A percentile compares a stretch with the other conserved stretches of the same genome.
Conservation (phyloP, 2,797 vertebrate species). For the Peromyscus eremicus region DNA sequence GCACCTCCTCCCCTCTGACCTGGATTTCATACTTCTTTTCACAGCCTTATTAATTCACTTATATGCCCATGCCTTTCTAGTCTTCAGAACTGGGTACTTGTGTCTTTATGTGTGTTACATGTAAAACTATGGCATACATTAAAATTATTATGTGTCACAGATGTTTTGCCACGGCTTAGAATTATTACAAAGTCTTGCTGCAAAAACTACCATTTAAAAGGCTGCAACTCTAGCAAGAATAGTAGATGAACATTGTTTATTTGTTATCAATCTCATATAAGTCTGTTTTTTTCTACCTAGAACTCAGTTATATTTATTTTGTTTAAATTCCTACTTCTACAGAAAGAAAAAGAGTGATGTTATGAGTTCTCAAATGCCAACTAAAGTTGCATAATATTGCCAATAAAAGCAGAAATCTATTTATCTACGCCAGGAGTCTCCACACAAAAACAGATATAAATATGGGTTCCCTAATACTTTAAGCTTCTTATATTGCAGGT, state of each 20-base stretch:
- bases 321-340: background rate
- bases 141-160: background rate
- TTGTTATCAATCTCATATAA: conserved; percentile 3
- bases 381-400: background rate
- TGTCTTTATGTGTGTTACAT: background rate
- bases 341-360: background rate
- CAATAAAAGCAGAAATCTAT: background rate
- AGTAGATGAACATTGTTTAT: background rate
- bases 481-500: background rate
- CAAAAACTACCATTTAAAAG: conserved; percentile 40
- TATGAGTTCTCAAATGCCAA: conserved; percentile 19
- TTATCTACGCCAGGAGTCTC: background rate
- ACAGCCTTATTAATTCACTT: conserved; percentile 1
- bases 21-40: background rate
- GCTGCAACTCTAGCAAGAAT: conserved; percentile 13
- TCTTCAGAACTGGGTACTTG: background rate
- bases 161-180: background rate
- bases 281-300: conserved; percentile 5
- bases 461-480: background rate
- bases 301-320: conserved; percentile 9
- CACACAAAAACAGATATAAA: conserved; percentile 12
- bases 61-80: background rate
- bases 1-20: background rate
- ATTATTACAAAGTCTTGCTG: background rate
- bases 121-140: background rate